phyloP scores from a whole-genome alignment of 1,140 invertebrate genomes.

The Neuroterus valhalla region DNA sequence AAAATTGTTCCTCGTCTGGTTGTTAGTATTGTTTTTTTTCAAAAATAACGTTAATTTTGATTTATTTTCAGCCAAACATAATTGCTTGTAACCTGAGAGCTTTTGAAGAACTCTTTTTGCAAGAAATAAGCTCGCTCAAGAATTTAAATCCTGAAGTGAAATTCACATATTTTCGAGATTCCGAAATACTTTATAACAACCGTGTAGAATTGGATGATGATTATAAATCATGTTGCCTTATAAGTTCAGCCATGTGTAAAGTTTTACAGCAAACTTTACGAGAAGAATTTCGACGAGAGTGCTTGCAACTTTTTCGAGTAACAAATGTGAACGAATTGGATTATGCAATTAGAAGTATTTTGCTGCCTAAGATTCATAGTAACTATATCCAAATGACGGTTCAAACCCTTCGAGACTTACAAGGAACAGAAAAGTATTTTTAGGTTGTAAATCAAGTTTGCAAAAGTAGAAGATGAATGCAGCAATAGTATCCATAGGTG shows the following conservation, averaged over 20 bases:
- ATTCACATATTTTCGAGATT: conserved; percentile 46
- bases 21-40: too few relatives aligned
- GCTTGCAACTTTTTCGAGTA: conserved; percentile 49
- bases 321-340: conserved; percentile 43
- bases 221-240: conserved; percentile 50
- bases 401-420: neutral
- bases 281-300: conserved; percentile 54
- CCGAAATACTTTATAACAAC: conserved; percentile 46
- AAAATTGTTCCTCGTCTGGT: too few relatives aligned
- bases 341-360: conserved; percentile 41
- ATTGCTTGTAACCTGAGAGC: conserved; percentile 31
- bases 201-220: conserved; percentile 44
- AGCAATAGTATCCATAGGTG: too few relatives aligned
- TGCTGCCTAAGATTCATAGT: conserved; percentile 49
- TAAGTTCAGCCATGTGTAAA: conserved; percentile 51
- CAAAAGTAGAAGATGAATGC: too few relatives aligned
- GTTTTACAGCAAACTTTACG: conserved; percentile 59
- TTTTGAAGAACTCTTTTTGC: conserved; percentile 46
- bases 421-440: neutral
- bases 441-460: too few relatives aligned
- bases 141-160: conserved; percentile 48
- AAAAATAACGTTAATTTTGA: neutral
- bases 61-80: conserved; percentile 54
- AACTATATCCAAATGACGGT: conserved; percentile 42
- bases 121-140: conserved; percentile 47